phyloP scores from a whole-genome alignment of 2,797 vertebrate genomes.

The Manis javanica region DNA sequence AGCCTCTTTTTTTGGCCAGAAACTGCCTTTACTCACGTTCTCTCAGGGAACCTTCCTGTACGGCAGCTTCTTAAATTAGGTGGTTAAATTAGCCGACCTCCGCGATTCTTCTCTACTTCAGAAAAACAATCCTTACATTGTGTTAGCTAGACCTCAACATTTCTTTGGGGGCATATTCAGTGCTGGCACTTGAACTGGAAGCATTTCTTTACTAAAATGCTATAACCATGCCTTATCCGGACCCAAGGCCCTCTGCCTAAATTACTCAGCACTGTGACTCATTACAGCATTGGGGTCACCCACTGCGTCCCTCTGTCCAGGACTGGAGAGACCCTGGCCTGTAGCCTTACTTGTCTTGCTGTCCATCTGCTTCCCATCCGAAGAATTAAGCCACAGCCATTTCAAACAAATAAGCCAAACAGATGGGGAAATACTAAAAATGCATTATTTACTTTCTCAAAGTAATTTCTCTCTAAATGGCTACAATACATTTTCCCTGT shows the following conservation, averaged over 20 bases:
- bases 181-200: not conserved
- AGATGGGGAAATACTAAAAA: not conserved
- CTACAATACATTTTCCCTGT: not conserved
- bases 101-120: not conserved
- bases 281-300: fast-evolving
- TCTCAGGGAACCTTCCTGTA: not conserved
- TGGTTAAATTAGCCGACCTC: not conserved
- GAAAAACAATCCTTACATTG: not conserved
- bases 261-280: too few relatives aligned
- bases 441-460: not conserved
- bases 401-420: not conserved
- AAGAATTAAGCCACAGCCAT: not conserved
- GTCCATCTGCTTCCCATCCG: not conserved
- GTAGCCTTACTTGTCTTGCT: fast-evolving
- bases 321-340: fast-evolving
- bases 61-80: not conserved
- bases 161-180: too few relatives aligned
- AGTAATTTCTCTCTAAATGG: not conserved
- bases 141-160: not conserved
- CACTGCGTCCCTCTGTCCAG: not conserved
- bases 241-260: not conserved
- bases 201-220: not conserved
- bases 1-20: not conserved
- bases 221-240: not conserved
- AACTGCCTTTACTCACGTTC: not conserved